Percentiles rank a stretch among this genome's conserved stretches.
phyloP scores from a whole-genome alignment of 2,113 vertebrate genomes.

The Pseudorhombus dupliciocellatus region DNA sequence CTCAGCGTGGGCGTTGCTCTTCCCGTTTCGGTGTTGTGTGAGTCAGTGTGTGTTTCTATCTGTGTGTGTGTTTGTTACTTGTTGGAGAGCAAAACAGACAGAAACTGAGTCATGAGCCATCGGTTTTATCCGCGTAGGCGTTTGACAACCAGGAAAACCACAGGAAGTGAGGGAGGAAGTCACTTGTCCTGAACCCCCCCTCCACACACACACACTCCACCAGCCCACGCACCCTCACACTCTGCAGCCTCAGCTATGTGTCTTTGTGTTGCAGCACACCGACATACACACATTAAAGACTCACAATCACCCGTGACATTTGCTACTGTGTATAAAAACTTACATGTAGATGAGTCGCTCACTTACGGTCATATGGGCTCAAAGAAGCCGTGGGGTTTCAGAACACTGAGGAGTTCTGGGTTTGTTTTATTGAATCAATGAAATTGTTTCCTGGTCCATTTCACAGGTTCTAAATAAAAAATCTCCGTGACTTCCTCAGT shows the following conservation, averaged over 20 bases:
- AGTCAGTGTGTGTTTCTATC: background rate
- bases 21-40: slow-evolving; percentile 1
- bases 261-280: background rate
- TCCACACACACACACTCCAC: no score
- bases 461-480: no score
- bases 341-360: background rate
- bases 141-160: slow-evolving; percentile 69
- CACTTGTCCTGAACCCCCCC: slow-evolving; percentile 38
- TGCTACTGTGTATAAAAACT: background rate
- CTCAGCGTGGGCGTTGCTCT: background rate
- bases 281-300: background rate
- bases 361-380: slow-evolving; percentile 26
- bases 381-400: slow-evolving; percentile 1
- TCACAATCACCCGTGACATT: background rate
- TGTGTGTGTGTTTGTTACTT: background rate
- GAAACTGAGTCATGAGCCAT: slow-evolving; percentile 38
- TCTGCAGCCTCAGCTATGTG: slow-evolving; percentile 22
- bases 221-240: slow-evolving; percentile 35
- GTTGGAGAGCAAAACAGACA: slow-evolving; percentile 12
- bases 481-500: no score
- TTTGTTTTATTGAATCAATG: no score
- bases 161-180: slow-evolving; percentile 74
- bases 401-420: background rate
- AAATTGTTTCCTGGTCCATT: no score
- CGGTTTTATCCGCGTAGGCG: slow-evolving; percentile 44